phyloP scores from a whole-genome alignment of 2,888 invertebrate genomes.

The Phyllotreta striolata region DNA sequence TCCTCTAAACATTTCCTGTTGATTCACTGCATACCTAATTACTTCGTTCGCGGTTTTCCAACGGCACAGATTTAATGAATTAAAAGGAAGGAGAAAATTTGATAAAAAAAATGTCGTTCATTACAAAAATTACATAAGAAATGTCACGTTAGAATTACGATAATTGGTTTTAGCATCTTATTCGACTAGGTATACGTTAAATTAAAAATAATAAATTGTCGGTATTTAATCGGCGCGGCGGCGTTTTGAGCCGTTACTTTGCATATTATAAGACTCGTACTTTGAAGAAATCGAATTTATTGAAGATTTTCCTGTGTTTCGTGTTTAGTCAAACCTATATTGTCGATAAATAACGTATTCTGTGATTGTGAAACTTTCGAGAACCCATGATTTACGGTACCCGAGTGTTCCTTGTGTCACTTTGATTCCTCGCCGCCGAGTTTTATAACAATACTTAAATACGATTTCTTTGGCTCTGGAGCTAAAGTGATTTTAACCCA shows the following conservation, averaged over 20 bases:
- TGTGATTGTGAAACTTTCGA: slow-evolving; percentile 11
- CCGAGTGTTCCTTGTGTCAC: slow-evolving; percentile 9
- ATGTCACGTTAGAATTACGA: slow-evolving; percentile 14
- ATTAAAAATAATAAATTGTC: slow-evolving; percentile 21
- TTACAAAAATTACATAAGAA: too few species aligned
- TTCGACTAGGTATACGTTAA: slow-evolving; percentile 7
- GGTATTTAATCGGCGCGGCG: slow-evolving; percentile 13
- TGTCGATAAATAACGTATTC: slow-evolving; percentile 16
- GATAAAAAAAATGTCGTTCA: too few species aligned
- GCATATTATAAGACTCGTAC: slow-evolving; percentile 15
- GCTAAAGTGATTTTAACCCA: too few species aligned
- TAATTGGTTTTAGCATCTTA: slow-evolving; percentile 30
- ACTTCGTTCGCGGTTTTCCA: slow-evolving; percentile 3
- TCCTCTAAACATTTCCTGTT: slow-evolving; percentile 18
- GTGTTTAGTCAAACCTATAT: slow-evolving; percentile 15
- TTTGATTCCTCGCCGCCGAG: slow-evolving; percentile 2
- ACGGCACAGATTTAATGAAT: not conserved
- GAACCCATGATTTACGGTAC: slow-evolving; percentile 2
- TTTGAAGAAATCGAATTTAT: slow-evolving; percentile 16
- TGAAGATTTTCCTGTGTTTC: slow-evolving; percentile 6
- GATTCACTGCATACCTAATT: slow-evolving; percentile 12
- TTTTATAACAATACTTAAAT: too few species aligned
- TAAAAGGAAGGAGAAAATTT: too few species aligned
- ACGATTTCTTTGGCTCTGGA: too few species aligned
- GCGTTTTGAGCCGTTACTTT: slow-evolving; percentile 22